phyloP scores from a whole-genome alignment of 1,140 invertebrate species.

The Zaprionus davidi region DNA sequence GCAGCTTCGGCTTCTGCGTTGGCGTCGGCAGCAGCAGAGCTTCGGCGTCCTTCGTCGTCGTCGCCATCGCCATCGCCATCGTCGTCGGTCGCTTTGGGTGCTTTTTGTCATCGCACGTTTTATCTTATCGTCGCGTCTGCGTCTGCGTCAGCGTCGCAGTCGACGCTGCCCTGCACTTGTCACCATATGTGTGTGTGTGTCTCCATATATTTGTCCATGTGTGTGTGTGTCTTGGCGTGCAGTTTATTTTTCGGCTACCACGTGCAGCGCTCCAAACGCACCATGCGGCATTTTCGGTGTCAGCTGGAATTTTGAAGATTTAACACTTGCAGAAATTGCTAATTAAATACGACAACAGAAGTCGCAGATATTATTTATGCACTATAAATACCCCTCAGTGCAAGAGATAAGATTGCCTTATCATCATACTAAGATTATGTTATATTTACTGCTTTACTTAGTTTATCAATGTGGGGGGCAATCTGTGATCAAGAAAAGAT shows the following conservation, averaged over 20 bases:
- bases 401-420: background rate
- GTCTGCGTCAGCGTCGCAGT: constrained; percentile 45
- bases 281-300: constrained; percentile 78
- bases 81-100: constrained; percentile 65
- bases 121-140: constrained; percentile 67
- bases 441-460: background rate
- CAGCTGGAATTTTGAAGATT: constrained; percentile 69
- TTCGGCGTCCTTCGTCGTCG: constrained; percentile 41
- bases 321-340: constrained; percentile 75
- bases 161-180: constrained; percentile 49
- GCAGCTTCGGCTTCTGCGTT: constrained; percentile 13
- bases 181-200: constrained; percentile 1
- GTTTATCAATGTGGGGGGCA: background rate
- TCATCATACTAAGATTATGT: background rate
- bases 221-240: constrained; percentile 50
- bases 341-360: constrained; percentile 16
- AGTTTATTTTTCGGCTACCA: constrained; percentile 70
- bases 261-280: constrained; percentile 69
- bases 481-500: background rate
- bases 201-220: constrained; percentile 29
- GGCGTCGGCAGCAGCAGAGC: constrained; percentile 21
- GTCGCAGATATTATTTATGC: background rate
- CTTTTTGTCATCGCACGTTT: constrained; percentile 74
- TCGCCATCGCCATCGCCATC: constrained; percentile 19
- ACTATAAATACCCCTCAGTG: background rate